These are phyloP conservation scores for Drosophila jambulina DNA, from an alignment of 1,140 invertebrate species.

Conservation along the genomic window DNA sequence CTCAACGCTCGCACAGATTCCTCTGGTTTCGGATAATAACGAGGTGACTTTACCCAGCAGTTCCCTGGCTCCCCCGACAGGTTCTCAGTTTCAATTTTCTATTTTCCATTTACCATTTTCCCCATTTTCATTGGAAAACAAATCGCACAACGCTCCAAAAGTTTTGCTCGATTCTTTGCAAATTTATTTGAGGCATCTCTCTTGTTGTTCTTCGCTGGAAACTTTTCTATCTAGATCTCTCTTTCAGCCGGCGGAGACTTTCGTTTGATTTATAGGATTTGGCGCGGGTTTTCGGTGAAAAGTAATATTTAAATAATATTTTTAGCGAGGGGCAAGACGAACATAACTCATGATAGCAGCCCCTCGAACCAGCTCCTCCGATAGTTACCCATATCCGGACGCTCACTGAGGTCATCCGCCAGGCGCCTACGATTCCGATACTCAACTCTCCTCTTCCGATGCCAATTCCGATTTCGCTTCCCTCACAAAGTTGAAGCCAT, in stretches of 20 bases:
- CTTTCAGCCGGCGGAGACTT: conserved; percentile 28
- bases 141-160: conserved; percentile 46
- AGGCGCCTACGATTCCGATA: conserved; percentile 48
- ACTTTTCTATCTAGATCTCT: conserved; percentile 48
- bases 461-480: conserved; percentile 23
- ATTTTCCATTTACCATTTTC: conserved; percentile 20
- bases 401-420: conserved; percentile 62
- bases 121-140: conserved; percentile 38
- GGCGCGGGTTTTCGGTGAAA: conserved; percentile 28
- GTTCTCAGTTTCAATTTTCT: conserved; percentile 47
- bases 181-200: conserved; percentile 37
- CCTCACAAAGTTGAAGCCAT: conserved; percentile 63
- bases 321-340: neutral
- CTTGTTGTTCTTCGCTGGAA: conserved; percentile 38
- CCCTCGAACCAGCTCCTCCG: neutral
- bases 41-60: conserved; percentile 25
- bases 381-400: conserved; percentile 13
- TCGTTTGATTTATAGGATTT: conserved; percentile 48
- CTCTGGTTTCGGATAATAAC: conserved; percentile 5
- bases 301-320: conserved; percentile 59
- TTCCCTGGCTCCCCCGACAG: neutral
- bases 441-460: neutral
- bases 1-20: conserved; percentile 31
- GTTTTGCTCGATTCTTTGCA: conserved; percentile 42
- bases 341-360: conserved; percentile 39